These are phyloP conservation scores for Polypedilum vanderplanki DNA, from an alignment of 1,140 invertebrate species.

Conservation along the genomic window DNA sequence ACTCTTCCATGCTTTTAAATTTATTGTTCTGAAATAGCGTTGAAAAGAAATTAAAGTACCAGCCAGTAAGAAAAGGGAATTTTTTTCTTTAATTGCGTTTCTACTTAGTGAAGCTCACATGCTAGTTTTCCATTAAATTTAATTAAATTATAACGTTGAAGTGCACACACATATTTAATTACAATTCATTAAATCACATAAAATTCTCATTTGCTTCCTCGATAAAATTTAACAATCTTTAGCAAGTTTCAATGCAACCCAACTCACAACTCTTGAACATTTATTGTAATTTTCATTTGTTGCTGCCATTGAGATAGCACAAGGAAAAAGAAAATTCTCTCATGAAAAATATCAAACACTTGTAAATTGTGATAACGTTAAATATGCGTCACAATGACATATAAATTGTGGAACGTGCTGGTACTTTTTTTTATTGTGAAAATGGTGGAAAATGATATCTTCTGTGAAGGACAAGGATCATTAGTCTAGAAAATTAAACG, in stretches of 20 bases:
- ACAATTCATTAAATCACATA: conserved; percentile 14
- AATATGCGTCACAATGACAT: background rate
- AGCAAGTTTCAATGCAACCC: background rate
- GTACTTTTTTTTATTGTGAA: background rate
- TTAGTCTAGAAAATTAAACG: conserved; percentile 6
- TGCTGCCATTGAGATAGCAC: no score
- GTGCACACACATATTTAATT: background rate
- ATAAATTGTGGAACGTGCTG: conserved; percentile 1
- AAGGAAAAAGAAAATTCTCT: no score
- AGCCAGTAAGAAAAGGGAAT: background rate
- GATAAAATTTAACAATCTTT: background rate
- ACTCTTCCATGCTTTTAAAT: no score
- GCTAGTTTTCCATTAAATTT: conserved; percentile 26
- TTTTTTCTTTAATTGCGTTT: background rate
- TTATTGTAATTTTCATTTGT: no score
- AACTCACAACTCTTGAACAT: no score
- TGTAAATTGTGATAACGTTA: conserved; percentile 19
- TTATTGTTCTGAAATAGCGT: background rate
- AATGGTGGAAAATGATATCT: conserved; percentile 13
- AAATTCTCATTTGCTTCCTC: background rate
- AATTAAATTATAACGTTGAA: conserved; percentile 18
- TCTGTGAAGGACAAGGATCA: background rate
- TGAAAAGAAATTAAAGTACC: background rate
- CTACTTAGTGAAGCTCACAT: background rate
- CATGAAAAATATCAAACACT: background rate